A percentile compares a stretch with the other conserved stretches of the same genome.
These are phyloP conservation scores for Drosophila incognita DNA, from an alignment of 2,888 invertebrate genomes.

Conservation along the genomic window DNA sequence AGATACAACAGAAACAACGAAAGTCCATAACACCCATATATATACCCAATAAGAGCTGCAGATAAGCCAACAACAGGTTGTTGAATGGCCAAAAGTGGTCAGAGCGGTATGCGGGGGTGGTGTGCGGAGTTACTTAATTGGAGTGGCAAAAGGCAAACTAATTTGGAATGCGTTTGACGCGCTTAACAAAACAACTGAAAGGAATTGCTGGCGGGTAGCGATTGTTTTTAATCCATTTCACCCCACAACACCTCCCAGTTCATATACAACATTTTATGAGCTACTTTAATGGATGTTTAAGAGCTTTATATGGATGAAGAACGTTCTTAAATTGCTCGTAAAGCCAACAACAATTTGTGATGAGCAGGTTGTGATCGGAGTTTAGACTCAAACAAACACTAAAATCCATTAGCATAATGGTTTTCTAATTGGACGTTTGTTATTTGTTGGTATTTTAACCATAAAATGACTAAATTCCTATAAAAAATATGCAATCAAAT, in stretches of 20 bases:
- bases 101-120: not conserved
- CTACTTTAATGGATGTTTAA: slow-evolving; percentile 59
- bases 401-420: slow-evolving; percentile 1
- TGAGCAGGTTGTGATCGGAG: not conserved
- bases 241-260: slow-evolving; percentile 26
- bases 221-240: slow-evolving; percentile 26
- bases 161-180: slow-evolving; percentile 66
- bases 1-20: not conserved
- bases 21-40: slow-evolving; percentile 1
- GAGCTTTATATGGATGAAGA: slow-evolving; percentile 62
- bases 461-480: not conserved
- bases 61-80: slow-evolving; percentile 43
- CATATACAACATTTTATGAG: slow-evolving; percentile 48
- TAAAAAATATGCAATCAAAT: not conserved
- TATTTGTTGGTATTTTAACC: not conserved
- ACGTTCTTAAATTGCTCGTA: slow-evolving; percentile 41
- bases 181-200: slow-evolving; percentile 38
- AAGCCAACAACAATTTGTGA: slow-evolving; percentile 35
- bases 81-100: slow-evolving; percentile 1
- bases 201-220: slow-evolving; percentile 25
- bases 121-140: slow-evolving; percentile 44
- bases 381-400: slow-evolving; percentile 18
- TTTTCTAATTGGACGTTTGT: not conserved
- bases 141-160: slow-evolving; percentile 41
- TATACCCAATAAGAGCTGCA: not conserved